Evolutionary conservation across 2,888 invertebrate genomes (phyloP).

Genomic region (Protophormia terraenovae): DNA sequence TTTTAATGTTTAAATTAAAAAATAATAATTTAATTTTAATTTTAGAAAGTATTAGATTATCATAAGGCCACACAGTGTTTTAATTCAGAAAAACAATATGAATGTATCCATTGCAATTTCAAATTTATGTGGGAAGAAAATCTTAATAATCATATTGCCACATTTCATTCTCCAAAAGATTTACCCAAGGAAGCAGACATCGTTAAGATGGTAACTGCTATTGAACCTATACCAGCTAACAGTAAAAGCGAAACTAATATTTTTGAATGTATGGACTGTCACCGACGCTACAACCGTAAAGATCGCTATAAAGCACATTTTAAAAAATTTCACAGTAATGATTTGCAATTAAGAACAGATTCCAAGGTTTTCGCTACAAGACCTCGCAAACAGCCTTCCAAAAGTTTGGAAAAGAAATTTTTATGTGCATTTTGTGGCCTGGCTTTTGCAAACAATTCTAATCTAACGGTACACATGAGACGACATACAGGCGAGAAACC

Average conservation of each 20-base stretch:
- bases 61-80: constrained; percentile 82
- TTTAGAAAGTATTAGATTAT: constrained; percentile 82
- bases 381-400: constrained; percentile 26
- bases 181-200: constrained; percentile 5
- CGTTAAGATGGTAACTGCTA: background rate
- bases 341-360: constrained; percentile 62
- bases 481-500: constrained; percentile 86
- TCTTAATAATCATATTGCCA: constrained; percentile 73
- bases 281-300: constrained; percentile 78
- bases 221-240: constrained; percentile 8
- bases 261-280: constrained; percentile 77
- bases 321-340: constrained; percentile 74
- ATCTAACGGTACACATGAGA: constrained; percentile 86
- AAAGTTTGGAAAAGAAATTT: constrained; percentile 81
- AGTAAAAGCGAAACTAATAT: constrained; percentile 68
- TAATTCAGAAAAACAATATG: constrained; percentile 75
- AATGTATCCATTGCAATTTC: constrained; percentile 76
- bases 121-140: constrained; percentile 80
- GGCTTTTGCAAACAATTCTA: constrained; percentile 84
- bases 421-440: constrained; percentile 85
- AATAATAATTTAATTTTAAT: constrained; percentile 73
- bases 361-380: constrained; percentile 16
- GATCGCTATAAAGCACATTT: constrained; percentile 77
- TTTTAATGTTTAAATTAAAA: background rate
- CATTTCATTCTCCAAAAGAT: constrained; percentile 69